Evolutionary conservation across 2,797 vertebrate species (phyloP).

Genomic region (Semaprochilodus insignis): DNA sequence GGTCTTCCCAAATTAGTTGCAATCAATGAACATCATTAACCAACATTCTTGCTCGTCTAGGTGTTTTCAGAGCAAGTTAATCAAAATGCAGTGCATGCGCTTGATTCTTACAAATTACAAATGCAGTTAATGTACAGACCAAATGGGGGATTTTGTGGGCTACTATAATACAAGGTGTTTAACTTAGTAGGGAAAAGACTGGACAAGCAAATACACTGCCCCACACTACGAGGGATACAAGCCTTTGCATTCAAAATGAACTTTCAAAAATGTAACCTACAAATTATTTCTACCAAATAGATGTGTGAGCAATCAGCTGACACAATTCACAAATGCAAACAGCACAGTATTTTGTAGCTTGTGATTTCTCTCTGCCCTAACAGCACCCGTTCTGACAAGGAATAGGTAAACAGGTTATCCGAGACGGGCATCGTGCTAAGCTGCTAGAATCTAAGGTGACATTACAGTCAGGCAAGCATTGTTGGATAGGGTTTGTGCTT

Average conservation of each 20-base stretch:
- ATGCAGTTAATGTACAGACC: not conserved
- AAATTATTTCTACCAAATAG: not conserved
- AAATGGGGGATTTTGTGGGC: not conserved
- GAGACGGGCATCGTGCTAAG: not conserved
- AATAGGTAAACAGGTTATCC: not conserved
- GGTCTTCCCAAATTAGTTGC: not conserved
- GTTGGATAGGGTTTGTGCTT: constrained; percentile 54
- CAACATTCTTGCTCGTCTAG: not conserved
- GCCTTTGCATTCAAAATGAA: not conserved
- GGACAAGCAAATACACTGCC: not conserved
- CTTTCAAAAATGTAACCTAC: not conserved
- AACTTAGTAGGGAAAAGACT: not conserved
- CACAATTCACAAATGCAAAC: not conserved
- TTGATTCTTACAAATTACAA: not conserved
- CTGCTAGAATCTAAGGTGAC: constrained; percentile 61
- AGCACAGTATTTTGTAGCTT: not conserved
- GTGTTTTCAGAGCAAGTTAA: not conserved
- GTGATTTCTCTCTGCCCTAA: not conserved
- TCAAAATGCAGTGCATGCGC: not conserved
- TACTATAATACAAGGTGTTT: not conserved
- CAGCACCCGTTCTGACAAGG: not conserved
- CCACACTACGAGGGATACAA: not conserved
- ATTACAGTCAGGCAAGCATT: constrained; percentile 55
- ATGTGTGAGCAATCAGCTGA: not conserved
- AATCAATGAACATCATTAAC: not conserved